These are phyloP conservation scores for Agrilus mali DNA, from an alignment of 2,888 invertebrate genomes.

Conservation along the genomic window DNA sequence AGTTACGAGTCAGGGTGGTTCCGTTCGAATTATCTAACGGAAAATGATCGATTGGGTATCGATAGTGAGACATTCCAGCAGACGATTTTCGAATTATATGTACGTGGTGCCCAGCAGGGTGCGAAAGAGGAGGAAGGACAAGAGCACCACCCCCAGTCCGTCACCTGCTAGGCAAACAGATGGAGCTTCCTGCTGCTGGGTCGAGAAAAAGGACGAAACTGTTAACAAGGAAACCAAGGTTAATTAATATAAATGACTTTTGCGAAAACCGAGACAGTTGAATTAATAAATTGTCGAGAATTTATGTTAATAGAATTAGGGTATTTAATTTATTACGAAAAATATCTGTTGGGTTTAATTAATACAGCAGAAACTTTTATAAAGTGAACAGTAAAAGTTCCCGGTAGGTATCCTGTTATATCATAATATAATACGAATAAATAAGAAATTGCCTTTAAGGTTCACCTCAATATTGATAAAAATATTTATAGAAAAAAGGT, in stretches of 20 bases:
- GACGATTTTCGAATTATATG: slow-evolving; percentile 59
- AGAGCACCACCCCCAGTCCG: slow-evolving; percentile 7
- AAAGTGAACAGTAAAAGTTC: too few species aligned
- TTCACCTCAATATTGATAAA: too few species aligned
- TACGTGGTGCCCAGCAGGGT: slow-evolving; percentile 52
- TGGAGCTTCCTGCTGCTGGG: slow-evolving; percentile 34
- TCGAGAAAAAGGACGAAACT: slow-evolving; percentile 27
- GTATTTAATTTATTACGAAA: too few species aligned
- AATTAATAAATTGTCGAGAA: too few species aligned
- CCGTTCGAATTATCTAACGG: not conserved
- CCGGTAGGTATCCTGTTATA: too few species aligned
- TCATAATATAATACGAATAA: too few species aligned
- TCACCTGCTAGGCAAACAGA: not conserved
- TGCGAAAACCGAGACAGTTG: not conserved
- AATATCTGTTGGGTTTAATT: too few species aligned
- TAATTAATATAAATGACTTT: not conserved
- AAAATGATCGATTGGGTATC: slow-evolving; percentile 68
- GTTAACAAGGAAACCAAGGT: not conserved
- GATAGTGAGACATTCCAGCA: slow-evolving; percentile 57
- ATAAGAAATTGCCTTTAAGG: too few species aligned
- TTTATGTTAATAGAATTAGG: too few species aligned
- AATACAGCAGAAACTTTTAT: too few species aligned
- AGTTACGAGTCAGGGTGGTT: not conserved
- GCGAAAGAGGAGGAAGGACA: slow-evolving; percentile 41
- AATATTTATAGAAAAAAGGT: too few species aligned